Evolutionary conservation across 2,113 vertebrate species (phyloP), one percentile per base, ranked within the genome.

Genomic region (Rhizomys pruinosus): DNA sequence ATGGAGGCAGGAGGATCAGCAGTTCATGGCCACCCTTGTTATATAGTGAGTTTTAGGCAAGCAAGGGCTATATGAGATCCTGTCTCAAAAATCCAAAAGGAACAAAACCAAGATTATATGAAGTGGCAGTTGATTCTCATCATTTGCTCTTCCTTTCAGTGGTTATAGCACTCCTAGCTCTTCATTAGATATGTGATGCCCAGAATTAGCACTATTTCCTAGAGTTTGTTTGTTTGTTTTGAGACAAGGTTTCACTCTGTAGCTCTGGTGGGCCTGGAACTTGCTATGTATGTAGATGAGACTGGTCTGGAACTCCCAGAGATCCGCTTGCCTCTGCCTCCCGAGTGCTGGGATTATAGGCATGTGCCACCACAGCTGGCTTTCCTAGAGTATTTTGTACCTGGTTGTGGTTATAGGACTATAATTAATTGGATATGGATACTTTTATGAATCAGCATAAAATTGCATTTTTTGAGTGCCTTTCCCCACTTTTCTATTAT

Each of bases 401-500:
- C 57, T 25, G 71, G 71, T 87, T 84, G 59, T 85, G 37, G 61
- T 73, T 72, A 39, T 63, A 80, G 88, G 92, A 78, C 69, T 81
- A 19, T 82, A 72, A 80, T 52, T 71, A 42, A 22, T 11, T 17
- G 5, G 27, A n/a, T 64, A 22, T 66, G 23, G 61, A 72, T 71
- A 34, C 34, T 71, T 72, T 47, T 84, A 85, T 80, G 64, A 91
- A 84, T 47, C 8, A 80, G 27, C 10, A 42, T 47, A 78, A 77
- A 81, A 78, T 92, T 64, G 81, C 27, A 32, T 4, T 25, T 80
- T 11, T 66, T 89, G 55, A 77, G 27, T 61, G 55, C 13, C 9
- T 25, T 87, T 23, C 37, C 22, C 32, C 1, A 10, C 25, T 84
- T 13, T 68, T 68, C 64, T 68, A 3, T 64, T 66, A 44, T 78